A percentile compares a stretch with the other conserved stretches of the same genome.
These are phyloP conservation scores for Matsumyia berberina DNA, from an alignment of 2,888 invertebrate genomes.

Conservation along the genomic window DNA sequence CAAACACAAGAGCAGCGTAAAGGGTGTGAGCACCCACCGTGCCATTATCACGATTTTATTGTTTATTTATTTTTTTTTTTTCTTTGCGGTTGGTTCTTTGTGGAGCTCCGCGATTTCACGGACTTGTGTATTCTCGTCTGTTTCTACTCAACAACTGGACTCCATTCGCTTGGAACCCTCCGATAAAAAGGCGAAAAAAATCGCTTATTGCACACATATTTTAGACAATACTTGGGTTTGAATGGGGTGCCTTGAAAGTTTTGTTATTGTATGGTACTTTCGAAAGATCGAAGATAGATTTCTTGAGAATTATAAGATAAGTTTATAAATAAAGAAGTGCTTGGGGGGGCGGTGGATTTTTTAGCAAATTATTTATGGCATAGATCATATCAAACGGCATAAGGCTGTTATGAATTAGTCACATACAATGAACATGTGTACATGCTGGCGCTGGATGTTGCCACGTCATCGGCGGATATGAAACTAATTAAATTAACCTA, in stretches of 20 bases:
- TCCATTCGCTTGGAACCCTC: conserved; percentile 31
- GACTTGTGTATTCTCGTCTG: conserved; percentile 52
- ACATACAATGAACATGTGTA: too few species aligned
- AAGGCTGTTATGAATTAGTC: too few species aligned
- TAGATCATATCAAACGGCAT: too few species aligned
- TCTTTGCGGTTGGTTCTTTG: not conserved
- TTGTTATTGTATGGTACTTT: conserved; percentile 28
- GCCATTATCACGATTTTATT: conserved; percentile 48
- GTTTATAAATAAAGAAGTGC: not conserved
- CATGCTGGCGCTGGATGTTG: too few species aligned
- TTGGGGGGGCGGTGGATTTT: not conserved
- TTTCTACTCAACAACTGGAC: conserved; percentile 60
- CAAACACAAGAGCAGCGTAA: conserved; percentile 20
- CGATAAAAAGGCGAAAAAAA: conserved; percentile 47
- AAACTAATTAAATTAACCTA: too few species aligned
- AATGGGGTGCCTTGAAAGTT: conserved; percentile 10
- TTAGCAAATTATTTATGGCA: not conserved
- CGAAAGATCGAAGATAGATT: conserved; percentile 17
- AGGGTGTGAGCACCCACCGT: conserved; percentile 37
- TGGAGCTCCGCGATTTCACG: not conserved
- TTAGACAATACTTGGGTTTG: not conserved
- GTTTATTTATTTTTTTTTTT: not conserved
- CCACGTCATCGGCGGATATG: too few species aligned
- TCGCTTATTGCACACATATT: conserved; percentile 16
- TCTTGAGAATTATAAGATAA: conserved; percentile 17